Conservation (phyloP, 2,797 vertebrate species). For the Enteromius afrohamiltoni region DNA sequence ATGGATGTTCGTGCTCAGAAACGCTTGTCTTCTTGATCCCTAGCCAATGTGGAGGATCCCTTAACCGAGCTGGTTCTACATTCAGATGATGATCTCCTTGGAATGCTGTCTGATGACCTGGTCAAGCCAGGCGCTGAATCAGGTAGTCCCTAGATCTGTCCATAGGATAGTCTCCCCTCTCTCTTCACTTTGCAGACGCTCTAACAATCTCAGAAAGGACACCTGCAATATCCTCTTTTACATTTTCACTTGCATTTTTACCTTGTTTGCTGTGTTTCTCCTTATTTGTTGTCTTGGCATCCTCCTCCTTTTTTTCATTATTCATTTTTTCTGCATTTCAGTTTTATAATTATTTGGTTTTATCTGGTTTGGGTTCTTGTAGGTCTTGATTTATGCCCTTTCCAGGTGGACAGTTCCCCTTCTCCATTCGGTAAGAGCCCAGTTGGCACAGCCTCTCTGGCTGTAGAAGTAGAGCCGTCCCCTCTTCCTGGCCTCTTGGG, state of each 20-base stretch:
- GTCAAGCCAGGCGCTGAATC: conserved; percentile 82
- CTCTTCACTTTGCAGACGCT: conserved; percentile 35
- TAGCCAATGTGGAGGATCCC: conserved; percentile 85
- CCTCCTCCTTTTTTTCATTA: conserved; percentile 48
- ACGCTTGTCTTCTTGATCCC: conserved; percentile 59
- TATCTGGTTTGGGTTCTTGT: conserved; percentile 85
- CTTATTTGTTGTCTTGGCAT: conserved; percentile 62
- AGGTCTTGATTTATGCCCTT: conserved; percentile 97
- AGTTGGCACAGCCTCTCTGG: conserved; percentile 70
- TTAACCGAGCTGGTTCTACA: conserved; percentile 92
- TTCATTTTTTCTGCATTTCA: conserved; percentile 50
- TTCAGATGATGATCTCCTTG: conserved; percentile 93
- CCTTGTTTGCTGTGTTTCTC: conserved; percentile 32
- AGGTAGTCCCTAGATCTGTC: conserved; percentile 67
- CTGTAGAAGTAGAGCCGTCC: conserved; percentile 76
- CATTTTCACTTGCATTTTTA: conserved; percentile 25
- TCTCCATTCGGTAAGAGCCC: conserved; percentile 94
- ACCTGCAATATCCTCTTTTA: conserved; percentile 7
- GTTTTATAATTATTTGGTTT: conserved; percentile 59
- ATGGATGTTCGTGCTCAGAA: conserved; percentile 47
- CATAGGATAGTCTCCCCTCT: conserved; percentile 16
- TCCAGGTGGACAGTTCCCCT: conserved; percentile 91
- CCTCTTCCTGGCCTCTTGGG: conserved; percentile 62
- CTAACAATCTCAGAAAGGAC: conserved; percentile 35
- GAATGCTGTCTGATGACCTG: conserved; percentile 90